These are phyloP conservation scores for Aspiorhynchus laticeps DNA, from an alignment of 2,113 vertebrate genomes.

Conservation along the genomic window DNA sequence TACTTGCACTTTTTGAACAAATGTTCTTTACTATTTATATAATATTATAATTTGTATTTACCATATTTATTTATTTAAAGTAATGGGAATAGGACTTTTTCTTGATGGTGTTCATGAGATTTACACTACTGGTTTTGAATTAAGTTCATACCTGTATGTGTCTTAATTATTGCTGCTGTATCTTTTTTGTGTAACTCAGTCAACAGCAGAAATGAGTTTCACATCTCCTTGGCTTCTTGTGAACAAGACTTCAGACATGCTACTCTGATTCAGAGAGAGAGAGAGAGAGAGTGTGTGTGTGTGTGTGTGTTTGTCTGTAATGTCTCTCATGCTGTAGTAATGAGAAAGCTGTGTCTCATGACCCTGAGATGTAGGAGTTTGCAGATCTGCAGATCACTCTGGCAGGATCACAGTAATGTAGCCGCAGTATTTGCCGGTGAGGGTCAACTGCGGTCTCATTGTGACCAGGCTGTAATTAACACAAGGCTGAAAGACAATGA, in stretches of 20 bases:
- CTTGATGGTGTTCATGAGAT: not conserved
- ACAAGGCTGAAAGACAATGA: slow-evolving; percentile 28
- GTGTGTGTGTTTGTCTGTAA: not conserved
- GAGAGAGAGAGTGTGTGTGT: too few relatives aligned
- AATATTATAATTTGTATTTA: not conserved
- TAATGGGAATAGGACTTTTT: not conserved
- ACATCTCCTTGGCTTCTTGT: not conserved
- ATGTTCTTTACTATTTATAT: too few relatives aligned
- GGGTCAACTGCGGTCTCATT: slow-evolving; percentile 12
- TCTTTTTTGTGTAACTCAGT: not conserved
- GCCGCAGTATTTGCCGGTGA: not conserved
- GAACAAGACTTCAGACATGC: not conserved
- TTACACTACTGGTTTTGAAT: not conserved
- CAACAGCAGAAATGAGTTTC: not conserved
- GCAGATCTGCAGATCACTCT: not conserved
- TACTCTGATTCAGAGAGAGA: not conserved
- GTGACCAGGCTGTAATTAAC: slow-evolving; percentile 53
- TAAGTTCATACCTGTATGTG: not conserved
- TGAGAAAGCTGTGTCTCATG: slow-evolving; percentile 36
- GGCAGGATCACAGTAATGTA: slow-evolving; percentile 24
- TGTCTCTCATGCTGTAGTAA: slow-evolving; percentile 29
- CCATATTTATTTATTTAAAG: not conserved
- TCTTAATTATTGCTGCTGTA: not conserved
- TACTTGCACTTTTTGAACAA: not conserved
- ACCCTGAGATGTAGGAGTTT: slow-evolving; percentile 37